These are phyloP conservation scores for Axis porcinus DNA, from an alignment of 2,113 vertebrate genomes.

Conservation along the genomic window DNA sequence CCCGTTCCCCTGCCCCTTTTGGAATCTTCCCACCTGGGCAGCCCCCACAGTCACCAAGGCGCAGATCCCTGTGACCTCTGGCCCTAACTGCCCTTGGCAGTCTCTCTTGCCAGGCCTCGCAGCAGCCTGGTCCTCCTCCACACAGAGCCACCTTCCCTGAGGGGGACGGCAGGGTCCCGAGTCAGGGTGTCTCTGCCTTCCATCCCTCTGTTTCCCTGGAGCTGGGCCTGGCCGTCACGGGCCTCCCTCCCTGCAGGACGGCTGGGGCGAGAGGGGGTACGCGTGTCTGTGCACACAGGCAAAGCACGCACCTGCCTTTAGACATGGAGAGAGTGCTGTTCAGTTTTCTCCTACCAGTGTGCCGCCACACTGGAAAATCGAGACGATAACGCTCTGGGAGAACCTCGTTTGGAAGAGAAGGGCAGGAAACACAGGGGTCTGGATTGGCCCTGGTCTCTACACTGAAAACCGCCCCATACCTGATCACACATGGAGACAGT, in stretches of 20 bases:
- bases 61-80: fast-evolving
- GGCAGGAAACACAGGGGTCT: background rate
- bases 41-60: background rate
- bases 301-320: fast-evolving
- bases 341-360: background rate
- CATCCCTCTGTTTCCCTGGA: background rate
- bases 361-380: background rate
- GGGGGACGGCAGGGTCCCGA: background rate
- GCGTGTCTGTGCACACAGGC: no score
- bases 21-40: background rate
- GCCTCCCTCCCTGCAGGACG: background rate
- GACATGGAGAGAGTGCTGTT: no score
- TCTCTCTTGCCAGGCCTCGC: no score
- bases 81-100: fast-evolving
- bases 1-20: no score
- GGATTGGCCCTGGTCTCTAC: background rate
- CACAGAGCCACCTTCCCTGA: background rate
- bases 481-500: fast-evolving
- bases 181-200: background rate
- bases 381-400: background rate
- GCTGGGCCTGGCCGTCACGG: background rate
- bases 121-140: no score
- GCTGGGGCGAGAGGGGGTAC: background rate
- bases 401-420: background rate
- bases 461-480: fast-evolving